Evolutionary conservation across 2,113 vertebrate species (phyloP).

Genomic region (Erinaceus europaeus): DNA sequence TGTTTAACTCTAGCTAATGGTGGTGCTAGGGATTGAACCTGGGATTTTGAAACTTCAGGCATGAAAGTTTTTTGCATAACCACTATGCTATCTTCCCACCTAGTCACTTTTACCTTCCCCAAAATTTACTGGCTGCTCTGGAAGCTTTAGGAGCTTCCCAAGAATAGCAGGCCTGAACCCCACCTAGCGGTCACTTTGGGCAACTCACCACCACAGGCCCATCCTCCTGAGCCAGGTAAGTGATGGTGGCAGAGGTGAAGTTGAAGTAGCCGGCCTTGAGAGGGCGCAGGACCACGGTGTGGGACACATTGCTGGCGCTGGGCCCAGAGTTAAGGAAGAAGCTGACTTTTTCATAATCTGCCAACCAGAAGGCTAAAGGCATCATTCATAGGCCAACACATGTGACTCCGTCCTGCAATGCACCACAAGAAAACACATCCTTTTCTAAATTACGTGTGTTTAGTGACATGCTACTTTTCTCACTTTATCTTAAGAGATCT

Average conservation of each 20-base stretch:
- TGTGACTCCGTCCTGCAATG: not conserved
- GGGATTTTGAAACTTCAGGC: no score
- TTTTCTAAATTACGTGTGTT: no score
- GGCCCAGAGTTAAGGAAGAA: conserved; percentile 74
- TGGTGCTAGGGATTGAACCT: no score
- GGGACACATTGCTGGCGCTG: conserved; percentile 96
- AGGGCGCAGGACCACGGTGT: conserved; percentile 94
- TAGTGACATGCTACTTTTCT: no score
- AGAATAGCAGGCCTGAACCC: not conserved
- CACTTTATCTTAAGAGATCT: no score
- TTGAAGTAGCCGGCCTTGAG: conserved; percentile 97
- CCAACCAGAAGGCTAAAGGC: not conserved
- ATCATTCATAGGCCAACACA: not conserved
- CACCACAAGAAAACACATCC: not conserved
- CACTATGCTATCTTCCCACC: not conserved
- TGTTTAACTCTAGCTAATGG: no score
- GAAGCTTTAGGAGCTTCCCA: not conserved
- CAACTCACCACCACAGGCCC: conserved; percentile 92
- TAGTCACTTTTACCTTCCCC: not conserved
- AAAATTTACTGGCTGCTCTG: not conserved
- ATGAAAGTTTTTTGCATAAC: no score
- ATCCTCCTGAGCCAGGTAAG: conserved; percentile 94
- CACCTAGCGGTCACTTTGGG: not conserved
- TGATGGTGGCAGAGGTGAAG: conserved; percentile 95
- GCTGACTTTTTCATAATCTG: not conserved